These are phyloP conservation scores for Pangasius macronema DNA, from an alignment of 2,797 vertebrate genomes.

Conservation along the genomic window DNA sequence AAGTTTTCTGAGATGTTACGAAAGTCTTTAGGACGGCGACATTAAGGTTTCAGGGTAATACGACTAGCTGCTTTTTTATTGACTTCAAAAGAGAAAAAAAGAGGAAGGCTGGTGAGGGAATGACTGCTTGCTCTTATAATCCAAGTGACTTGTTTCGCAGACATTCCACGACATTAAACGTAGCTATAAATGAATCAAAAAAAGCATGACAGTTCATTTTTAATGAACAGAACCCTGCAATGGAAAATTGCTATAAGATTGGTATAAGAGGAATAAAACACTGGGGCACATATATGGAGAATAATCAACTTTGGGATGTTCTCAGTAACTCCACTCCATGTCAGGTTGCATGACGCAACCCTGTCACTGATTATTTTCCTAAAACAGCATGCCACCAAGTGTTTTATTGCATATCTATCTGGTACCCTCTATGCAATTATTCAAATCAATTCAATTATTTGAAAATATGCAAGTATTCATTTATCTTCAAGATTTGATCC, in stretches of 20 bases:
- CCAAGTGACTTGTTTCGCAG: neutral
- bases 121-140: neutral
- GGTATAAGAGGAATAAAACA: neutral
- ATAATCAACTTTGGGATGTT: neutral
- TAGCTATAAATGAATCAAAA: neutral
- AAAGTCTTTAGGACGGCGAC: too few species aligned
- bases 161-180: neutral
- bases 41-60: too few species aligned
- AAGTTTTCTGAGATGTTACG: too few species aligned
- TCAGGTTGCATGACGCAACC: neutral
- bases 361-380: neutral
- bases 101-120: neutral
- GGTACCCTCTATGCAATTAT: neutral
- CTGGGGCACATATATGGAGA: neutral
- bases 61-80: neutral
- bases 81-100: neutral
- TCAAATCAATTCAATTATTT: too few species aligned
- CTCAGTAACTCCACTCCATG: neutral
- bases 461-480: neutral
- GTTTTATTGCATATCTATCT: neutral
- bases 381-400: neutral
- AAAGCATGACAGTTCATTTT: neutral
- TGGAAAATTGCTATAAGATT: neutral
- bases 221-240: neutral
- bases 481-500: neutral